Percentiles rank a stretch among this genome's conserved stretches.
phyloP scores from a whole-genome alignment of 2,888 invertebrate species.

The Drosophila pegasa region DNA sequence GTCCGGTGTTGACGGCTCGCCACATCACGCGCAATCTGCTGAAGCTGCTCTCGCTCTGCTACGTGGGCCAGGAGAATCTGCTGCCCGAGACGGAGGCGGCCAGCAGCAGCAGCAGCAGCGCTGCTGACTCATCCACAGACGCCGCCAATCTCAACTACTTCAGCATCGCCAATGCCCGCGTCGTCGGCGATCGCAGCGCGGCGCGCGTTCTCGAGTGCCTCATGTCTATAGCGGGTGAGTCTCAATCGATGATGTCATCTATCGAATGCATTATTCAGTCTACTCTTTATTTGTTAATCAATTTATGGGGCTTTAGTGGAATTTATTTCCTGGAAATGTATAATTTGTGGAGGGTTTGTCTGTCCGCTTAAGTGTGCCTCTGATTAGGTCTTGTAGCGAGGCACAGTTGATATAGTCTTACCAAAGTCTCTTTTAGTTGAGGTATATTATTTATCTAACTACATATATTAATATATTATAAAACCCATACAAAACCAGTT shows the following conservation, averaged over 20 bases:
- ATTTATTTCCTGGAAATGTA: neutral
- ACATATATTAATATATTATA: neutral
- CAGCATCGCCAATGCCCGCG: constrained; percentile 88
- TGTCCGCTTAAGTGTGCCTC: neutral
- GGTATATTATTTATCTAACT: neutral
- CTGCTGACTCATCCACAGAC: constrained; percentile 78
- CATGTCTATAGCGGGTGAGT: constrained; percentile 92
- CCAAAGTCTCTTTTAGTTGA: neutral
- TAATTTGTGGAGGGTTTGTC: neutral
- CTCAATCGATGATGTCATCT: neutral
- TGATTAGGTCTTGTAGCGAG: neutral
- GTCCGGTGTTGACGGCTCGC: constrained; percentile 96
- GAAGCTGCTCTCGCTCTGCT: constrained; percentile 97
- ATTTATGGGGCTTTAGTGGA: neutral
- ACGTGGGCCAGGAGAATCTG: constrained; percentile 93
- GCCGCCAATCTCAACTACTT: constrained; percentile 86
- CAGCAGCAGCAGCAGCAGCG: neutral
- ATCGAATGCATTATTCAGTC: neutral
- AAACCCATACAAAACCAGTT: too few species aligned
- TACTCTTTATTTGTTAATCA: neutral
- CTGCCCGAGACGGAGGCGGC: constrained; percentile 81
- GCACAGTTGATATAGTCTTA: neutral
- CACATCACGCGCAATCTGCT: constrained; percentile 95
- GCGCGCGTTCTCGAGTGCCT: constrained; percentile 95
- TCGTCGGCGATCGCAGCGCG: constrained; percentile 93